phyloP scores from a whole-genome alignment of 1,140 invertebrate species.

The Trachymyrmex cornetzi region DNA sequence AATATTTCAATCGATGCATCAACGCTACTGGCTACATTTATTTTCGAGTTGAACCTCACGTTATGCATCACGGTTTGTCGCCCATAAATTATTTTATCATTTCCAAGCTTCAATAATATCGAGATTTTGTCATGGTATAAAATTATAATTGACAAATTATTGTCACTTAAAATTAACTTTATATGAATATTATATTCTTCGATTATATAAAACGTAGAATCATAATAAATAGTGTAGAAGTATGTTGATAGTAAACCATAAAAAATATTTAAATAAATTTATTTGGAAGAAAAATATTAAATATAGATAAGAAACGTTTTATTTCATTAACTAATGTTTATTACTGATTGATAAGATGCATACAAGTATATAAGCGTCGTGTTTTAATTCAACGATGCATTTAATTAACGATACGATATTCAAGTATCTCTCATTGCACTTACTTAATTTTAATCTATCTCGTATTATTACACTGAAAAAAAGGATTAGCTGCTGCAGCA shows the following conservation, averaged over 20 bases:
- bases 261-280: background rate
- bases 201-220: background rate
- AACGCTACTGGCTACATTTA: constrained; percentile 25
- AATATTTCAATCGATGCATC: constrained; percentile 48
- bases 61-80: constrained; percentile 11
- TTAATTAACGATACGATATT: constrained; percentile 3
- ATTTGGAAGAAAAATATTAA: background rate
- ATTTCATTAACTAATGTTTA: constrained; percentile 11
- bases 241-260: background rate
- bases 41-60: constrained; percentile 22
- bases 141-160: background rate
- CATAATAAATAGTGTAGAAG: background rate
- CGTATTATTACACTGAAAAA: too few relatives aligned
- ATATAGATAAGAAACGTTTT: background rate
- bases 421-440: background rate
- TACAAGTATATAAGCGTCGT: background rate
- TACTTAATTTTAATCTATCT: constrained; percentile 23
- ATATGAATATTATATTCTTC: background rate
- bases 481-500: too few relatives aligned
- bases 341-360: constrained; percentile 23
- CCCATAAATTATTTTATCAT: constrained; percentile 30
- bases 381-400: constrained; percentile 29
- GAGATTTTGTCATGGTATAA: background rate
- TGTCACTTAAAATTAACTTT: background rate
- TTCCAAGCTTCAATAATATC: background rate